A percentile compares a stretch with the other conserved stretches of the same genome.
These are phyloP conservation scores for Danionella dracula DNA, from an alignment of 2,797 vertebrate genomes.

Conservation along the genomic window DNA sequence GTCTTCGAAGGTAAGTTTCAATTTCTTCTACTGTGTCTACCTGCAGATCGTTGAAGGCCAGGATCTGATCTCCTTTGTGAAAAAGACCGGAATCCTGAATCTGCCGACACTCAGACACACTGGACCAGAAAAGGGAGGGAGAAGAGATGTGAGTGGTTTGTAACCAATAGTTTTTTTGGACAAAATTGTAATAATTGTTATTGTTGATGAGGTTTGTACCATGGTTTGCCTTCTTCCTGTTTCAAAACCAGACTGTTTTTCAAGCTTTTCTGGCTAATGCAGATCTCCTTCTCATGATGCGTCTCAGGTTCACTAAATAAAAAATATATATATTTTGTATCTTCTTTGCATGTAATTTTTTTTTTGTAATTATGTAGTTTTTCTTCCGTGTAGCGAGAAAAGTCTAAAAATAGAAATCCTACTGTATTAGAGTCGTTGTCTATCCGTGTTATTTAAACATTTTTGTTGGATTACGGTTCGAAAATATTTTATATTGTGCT, in stretches of 20 bases:
- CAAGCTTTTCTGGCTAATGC: constrained; percentile 65
- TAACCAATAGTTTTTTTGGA: background rate
- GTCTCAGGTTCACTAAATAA: background rate
- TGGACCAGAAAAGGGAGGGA: constrained; percentile 41
- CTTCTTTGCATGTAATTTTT: too few relatives aligned
- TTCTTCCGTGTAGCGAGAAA: too few relatives aligned
- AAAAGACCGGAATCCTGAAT: constrained; percentile 67
- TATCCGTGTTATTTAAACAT: too few relatives aligned
- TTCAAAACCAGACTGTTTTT: constrained; percentile 65
- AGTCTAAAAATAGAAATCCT: too few relatives aligned
- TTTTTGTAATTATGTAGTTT: too few relatives aligned
- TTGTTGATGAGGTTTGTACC: constrained; percentile 56
- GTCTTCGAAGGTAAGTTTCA: constrained; percentile 68
- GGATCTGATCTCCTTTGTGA: constrained; percentile 76
- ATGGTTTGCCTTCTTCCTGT: constrained; percentile 70
- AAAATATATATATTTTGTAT: too few relatives aligned
- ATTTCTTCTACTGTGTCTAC: constrained; percentile 67
- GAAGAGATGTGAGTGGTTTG: background rate
- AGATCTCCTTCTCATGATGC: constrained; percentile 62
- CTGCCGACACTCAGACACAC: constrained; percentile 73
- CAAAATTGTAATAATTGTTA: background rate
- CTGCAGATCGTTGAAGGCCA: constrained; percentile 80
- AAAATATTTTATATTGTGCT: too few relatives aligned
- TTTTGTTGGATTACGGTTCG: too few relatives aligned
- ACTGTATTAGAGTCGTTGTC: too few relatives aligned